phyloP scores from a whole-genome alignment of 2,797 vertebrate genomes.

The Staurois parvus region DNA sequence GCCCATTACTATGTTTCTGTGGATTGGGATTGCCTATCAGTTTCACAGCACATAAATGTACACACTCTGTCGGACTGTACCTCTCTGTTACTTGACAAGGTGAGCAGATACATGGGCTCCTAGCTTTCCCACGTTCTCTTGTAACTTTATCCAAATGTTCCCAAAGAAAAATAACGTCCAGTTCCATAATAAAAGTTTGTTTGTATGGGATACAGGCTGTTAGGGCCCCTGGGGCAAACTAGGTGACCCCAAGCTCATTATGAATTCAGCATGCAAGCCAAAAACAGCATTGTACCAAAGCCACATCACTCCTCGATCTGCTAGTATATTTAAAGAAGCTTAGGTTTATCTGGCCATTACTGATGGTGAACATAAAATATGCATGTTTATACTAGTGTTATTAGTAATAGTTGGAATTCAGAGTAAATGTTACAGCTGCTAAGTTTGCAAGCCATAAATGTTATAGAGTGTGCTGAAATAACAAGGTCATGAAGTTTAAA shows the following conservation, averaged over 20 bases:
- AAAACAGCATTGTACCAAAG: slow-evolving; percentile 40
- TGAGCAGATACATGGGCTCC: slow-evolving; percentile 36
- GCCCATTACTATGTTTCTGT: background rate
- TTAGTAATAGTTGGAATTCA: slow-evolving; percentile 1
- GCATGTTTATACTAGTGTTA: slow-evolving; percentile 11
- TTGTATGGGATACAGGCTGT: slow-evolving; percentile 44
- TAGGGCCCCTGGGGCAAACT: slow-evolving; percentile 7
- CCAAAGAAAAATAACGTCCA: slow-evolving; percentile 43
- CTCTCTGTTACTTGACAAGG: slow-evolving; percentile 52
- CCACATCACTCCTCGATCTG: slow-evolving; percentile 41
- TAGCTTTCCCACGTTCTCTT: slow-evolving; percentile 48
- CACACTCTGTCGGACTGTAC: slow-evolving; percentile 7
- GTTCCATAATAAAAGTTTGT: slow-evolving; percentile 42
- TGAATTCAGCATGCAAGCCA: slow-evolving; percentile 37
- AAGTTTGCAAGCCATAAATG: slow-evolving; percentile 14
- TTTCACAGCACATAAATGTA: background rate
- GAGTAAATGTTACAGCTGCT: background rate
- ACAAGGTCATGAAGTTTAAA: background rate
- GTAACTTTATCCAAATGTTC: slow-evolving; percentile 48
- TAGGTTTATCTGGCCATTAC: slow-evolving; percentile 27
- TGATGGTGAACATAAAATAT: slow-evolving; percentile 4
- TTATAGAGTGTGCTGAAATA: background rate
- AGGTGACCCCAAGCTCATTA: slow-evolving; percentile 24
- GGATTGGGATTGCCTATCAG: background rate
- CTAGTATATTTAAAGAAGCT: slow-evolving; percentile 20